phyloP scores from a whole-genome alignment of 2,113 vertebrate species.

The Eubucco bourcierii region DNA sequence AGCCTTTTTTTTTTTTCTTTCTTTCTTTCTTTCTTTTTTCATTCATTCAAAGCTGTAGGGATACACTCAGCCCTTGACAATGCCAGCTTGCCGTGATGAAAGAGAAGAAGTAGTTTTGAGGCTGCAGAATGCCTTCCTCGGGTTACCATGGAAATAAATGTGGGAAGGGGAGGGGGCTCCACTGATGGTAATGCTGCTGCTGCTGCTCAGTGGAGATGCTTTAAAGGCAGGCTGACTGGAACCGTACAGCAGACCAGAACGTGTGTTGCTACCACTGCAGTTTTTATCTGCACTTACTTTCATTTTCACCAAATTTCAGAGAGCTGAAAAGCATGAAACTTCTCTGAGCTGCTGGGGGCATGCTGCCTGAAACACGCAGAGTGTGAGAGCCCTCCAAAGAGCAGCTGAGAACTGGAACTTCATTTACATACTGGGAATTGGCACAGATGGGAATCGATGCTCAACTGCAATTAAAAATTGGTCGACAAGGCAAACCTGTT shows the following conservation, averaged over 20 bases:
- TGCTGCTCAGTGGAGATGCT: neutral
- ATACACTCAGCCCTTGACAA: conserved; percentile 81
- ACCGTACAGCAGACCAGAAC: neutral
- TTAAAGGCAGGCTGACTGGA: neutral
- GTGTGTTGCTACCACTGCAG: neutral
- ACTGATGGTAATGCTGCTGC: conserved; percentile 40
- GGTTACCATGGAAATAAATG: conserved; percentile 93
- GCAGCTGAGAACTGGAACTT: neutral
- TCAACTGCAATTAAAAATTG: neutral
- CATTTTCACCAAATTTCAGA: neutral
- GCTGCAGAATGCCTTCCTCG: conserved; percentile 84
- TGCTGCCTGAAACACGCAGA: fast-evolving
- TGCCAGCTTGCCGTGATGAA: conserved; percentile 80
- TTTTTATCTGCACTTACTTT: neutral
- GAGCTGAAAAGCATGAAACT: neutral
- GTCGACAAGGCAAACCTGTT: neutral
- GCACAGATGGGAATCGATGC: neutral
- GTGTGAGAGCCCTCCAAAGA: neutral
- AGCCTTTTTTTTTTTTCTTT: neutral
- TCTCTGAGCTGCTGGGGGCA: neutral
- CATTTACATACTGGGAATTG: neutral
- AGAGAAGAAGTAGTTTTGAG: conserved; percentile 83
- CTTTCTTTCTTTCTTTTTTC: neutral
- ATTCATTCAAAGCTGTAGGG: conserved; percentile 69
- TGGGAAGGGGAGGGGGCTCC: conserved; percentile 66